Conservation (phyloP, 2,113 vertebrate genomes). For the Xenotilapia leptura region DNA sequence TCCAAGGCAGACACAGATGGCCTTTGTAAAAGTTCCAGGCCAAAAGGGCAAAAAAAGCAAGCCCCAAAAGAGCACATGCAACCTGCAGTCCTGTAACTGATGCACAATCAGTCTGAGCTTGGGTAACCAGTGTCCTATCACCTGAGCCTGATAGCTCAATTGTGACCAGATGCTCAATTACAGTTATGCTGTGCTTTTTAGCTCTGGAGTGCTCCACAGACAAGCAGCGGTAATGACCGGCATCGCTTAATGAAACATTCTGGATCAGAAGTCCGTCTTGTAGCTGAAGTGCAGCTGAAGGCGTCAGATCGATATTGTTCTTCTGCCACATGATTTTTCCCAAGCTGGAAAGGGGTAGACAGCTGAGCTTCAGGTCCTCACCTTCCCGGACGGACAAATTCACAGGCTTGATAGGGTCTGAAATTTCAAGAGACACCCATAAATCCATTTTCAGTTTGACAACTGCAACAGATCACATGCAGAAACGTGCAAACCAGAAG, state of each 20-base stretch:
- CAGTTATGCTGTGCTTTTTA: not conserved
- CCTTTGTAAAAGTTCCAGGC: conserved; percentile 69
- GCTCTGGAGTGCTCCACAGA: conserved; percentile 55
- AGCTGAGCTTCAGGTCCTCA: conserved; percentile 44
- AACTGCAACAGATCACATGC: not conserved
- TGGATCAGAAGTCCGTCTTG: conserved; percentile 56
- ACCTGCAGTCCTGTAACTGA: conserved; percentile 31
- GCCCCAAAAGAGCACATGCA: conserved; percentile 2
- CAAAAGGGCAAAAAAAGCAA: conserved; percentile 51
- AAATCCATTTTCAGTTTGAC: not conserved
- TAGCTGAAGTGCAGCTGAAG: conserved; percentile 24
- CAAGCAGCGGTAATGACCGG: conserved; percentile 66
- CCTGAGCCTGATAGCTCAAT: not conserved
- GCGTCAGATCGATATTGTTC: not conserved
- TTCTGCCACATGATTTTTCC: conserved; percentile 56
- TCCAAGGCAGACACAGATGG: conserved; percentile 40
- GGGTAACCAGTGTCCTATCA: rapidly evolving
- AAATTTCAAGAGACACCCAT: not conserved
- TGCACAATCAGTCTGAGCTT: not conserved
- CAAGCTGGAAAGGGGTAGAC: conserved; percentile 61
- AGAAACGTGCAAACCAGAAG: not conserved
- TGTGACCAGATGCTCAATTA: conserved; percentile 41
- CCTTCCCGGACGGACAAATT: conserved; percentile 19
- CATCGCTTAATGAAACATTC: not conserved
- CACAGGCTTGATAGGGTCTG: conserved; percentile 33